Conservation (phyloP, 2,797 vertebrate genomes). For the Limnodromus scolopaceus region DNA sequence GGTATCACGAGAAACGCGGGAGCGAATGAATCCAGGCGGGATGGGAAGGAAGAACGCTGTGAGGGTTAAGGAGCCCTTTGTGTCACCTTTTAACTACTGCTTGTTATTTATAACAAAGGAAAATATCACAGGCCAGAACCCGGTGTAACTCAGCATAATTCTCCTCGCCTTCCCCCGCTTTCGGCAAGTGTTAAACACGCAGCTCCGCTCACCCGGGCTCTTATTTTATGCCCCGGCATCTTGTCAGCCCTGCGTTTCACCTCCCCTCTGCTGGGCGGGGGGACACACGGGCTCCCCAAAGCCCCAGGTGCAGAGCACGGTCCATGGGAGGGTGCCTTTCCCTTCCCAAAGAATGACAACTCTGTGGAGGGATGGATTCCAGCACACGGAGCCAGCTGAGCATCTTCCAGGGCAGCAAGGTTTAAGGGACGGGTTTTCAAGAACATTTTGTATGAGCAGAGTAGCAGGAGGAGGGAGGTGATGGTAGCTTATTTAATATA, state of each 20-base stretch:
- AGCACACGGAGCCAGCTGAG: background rate
- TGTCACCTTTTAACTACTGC: background rate
- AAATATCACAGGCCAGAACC: background rate
- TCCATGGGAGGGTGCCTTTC: background rate
- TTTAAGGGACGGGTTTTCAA: background rate
- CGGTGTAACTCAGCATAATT: background rate
- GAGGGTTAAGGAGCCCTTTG: background rate
- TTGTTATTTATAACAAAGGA: background rate
- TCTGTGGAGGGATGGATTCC: background rate
- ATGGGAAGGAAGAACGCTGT: background rate
- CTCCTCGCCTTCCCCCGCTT: background rate
- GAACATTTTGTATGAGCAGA: background rate
- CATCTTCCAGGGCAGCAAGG: slow-evolving; percentile 15
- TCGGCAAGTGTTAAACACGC: background rate
- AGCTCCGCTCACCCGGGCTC: background rate
- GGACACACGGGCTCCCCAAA: background rate
- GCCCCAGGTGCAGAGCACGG: fast-evolving
- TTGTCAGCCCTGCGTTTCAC: background rate
- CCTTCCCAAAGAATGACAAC: background rate
- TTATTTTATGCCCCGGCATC: background rate
- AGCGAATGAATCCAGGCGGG: background rate
- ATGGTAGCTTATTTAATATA: background rate
- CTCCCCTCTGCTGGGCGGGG: background rate
- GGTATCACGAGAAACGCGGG: background rate
- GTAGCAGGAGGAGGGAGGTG: background rate